Conservation (phyloP, 2,797 vertebrate genomes). For the Diplodus puntazzo region DNA sequence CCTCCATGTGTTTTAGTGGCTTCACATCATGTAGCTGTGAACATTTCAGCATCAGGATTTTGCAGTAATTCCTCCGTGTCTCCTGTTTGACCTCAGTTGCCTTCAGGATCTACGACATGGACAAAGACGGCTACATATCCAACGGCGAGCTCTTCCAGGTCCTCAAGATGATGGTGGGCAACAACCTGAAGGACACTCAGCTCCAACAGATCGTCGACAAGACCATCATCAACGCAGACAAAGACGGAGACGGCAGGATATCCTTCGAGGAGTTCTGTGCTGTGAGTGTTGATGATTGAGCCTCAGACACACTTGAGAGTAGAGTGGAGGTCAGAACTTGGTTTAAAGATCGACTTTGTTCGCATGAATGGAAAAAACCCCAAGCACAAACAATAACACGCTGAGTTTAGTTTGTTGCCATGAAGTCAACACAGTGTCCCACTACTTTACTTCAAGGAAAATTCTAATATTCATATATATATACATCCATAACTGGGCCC, state of each 20-base stretch:
- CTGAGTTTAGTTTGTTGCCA: too few species aligned
- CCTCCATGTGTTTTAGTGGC: not conserved
- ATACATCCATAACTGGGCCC: too few species aligned
- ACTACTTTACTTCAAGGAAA: too few species aligned
- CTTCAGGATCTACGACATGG: constrained; percentile 95
- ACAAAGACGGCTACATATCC: constrained; percentile 96
- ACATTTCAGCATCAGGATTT: not conserved
- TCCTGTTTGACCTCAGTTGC: constrained; percentile 10
- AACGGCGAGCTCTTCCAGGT: constrained; percentile 96
- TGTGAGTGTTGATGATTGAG: constrained; percentile 81
- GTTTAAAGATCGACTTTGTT: too few species aligned
- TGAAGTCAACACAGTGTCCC: too few species aligned
- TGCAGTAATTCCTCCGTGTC: not conserved
- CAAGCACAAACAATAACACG: too few species aligned
- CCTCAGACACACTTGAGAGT: not conserved
- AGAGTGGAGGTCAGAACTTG: not conserved
- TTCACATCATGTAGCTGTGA: not conserved
- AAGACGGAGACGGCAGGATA: constrained; percentile 93
- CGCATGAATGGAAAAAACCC: too few species aligned
- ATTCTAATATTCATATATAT: too few species aligned
- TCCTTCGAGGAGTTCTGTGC: constrained; percentile 95
- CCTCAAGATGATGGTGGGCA: constrained; percentile 97
- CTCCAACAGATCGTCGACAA: constrained; percentile 92
- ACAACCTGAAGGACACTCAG: constrained; percentile 96
- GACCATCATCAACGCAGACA: constrained; percentile 92